A percentile compares a stretch with the other conserved stretches of the same genome.
Evolutionary conservation across 2,113 vertebrate genomes (phyloP).

Genomic region (Heteronetta atricapilla): DNA sequence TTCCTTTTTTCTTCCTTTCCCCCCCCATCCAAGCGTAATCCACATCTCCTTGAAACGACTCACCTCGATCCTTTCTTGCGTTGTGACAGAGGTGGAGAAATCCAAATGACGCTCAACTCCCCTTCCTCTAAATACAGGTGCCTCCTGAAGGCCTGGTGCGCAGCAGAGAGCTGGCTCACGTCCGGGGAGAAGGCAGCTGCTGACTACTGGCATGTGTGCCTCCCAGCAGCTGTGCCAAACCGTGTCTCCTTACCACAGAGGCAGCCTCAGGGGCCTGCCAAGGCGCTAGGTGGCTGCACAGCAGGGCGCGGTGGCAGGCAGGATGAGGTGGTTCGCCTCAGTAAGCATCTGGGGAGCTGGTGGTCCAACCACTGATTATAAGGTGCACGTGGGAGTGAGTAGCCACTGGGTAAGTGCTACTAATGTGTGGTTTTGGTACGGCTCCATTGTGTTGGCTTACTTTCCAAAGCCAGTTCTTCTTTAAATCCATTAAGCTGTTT

Average conservation of each 20-base stretch:
- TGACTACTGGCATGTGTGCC: not conserved
- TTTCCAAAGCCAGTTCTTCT: not conserved
- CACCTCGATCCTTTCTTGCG: not conserved
- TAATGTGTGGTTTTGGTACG: accelerated
- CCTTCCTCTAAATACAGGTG: not conserved
- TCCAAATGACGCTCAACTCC: accelerated
- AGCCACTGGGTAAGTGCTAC: not conserved
- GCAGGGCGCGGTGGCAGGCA: accelerated
- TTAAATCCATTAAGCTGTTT: not conserved
- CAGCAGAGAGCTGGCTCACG: not conserved
- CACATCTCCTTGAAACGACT: not conserved
- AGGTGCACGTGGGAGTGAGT: not conserved
- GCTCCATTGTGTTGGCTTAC: not conserved
- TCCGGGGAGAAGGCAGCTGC: not conserved
- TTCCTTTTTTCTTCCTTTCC: not conserved
- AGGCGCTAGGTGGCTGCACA: not conserved
- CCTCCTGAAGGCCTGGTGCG: not conserved
- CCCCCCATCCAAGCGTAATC: not conserved
- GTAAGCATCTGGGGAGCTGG: not conserved
- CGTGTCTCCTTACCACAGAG: accelerated
- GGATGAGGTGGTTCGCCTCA: not conserved
- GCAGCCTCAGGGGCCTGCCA: accelerated
- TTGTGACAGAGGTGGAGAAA: not conserved
- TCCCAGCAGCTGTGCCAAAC: not conserved
- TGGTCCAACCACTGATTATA: not conserved